These are phyloP conservation scores for Hirundichthys speculiger DNA, from an alignment of 2,113 vertebrate genomes.

Conservation along the genomic window DNA sequence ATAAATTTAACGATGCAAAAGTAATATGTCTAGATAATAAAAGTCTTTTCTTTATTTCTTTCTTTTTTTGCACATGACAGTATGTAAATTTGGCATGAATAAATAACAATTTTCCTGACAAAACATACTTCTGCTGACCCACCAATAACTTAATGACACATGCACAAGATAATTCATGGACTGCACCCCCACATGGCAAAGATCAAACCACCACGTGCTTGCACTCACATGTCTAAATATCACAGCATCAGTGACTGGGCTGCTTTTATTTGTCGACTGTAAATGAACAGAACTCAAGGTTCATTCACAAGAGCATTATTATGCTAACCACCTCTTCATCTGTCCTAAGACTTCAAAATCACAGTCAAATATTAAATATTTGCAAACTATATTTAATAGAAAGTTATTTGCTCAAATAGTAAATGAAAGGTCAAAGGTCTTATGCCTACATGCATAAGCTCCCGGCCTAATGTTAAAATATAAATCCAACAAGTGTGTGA, in stretches of 20 bases:
- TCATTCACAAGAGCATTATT: conserved; percentile 7
- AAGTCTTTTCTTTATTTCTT: background rate
- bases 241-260: background rate
- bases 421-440: conserved; percentile 3
- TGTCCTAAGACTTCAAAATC: background rate
- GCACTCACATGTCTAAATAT: conserved; percentile 27
- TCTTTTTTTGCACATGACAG: background rate
- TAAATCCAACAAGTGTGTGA: conserved; percentile 13
- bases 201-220: conserved; percentile 6
- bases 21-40: background rate
- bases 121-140: conserved; percentile 21
- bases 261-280: background rate
- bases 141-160: conserved; percentile 34
- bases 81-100: conserved; percentile 5
- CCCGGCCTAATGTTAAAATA: background rate
- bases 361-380: background rate
- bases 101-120: background rate
- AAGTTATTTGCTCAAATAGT: background rate
- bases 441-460: conserved; percentile 6
- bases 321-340: background rate
- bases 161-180: conserved; percentile 33
- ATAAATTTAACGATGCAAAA: no score
- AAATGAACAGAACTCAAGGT: conserved; percentile 10
- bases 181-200: conserved; percentile 30
- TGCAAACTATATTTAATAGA: conserved; percentile 2